Evolutionary conservation across 2,113 vertebrate genomes (phyloP), one percentile per base, ranked within the genome.

Genomic region (Spilogale gracilis): DNA sequence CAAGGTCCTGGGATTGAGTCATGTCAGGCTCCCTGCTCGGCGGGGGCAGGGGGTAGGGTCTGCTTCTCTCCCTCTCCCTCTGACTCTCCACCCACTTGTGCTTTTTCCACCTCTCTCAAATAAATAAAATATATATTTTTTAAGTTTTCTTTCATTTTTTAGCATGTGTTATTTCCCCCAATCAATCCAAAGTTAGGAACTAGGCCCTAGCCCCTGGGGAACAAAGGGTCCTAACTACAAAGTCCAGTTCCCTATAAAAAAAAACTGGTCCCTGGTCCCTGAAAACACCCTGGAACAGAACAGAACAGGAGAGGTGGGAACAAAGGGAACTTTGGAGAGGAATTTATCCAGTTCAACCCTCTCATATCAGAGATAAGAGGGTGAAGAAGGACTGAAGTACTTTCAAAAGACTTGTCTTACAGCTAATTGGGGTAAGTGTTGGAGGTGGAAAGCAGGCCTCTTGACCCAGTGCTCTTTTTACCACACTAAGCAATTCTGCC

Each of bases 401-500:
- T 89, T 92, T 63, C 25, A 93, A 91, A 56, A 95, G 73, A 89
- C 61, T n/a, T 65, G 32, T 61, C 61, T 74, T 90, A 79, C 8
- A 73, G 10, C 71, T 95, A 73, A 67, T 78, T 85, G 60, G 61
- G 45, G 30, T 27, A 78, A 86, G 71, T 81, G 21, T n/a, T 76
- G 45, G 30, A 73, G 78, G 21, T 95, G 54, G 78, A 85, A 71
- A 88, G 12, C 1, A 25, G 58, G n/a, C 74, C 81, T 87, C 54
- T 45, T 94, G 74, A 96, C 63, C 6, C 13, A 89, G 23, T 38
- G 58, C 91, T 94, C 52, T 94, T 95, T 85, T 12, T 61, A 89
- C 67, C 32, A 67, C n/a, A 92, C 65, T 79, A 80, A 93, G 17
- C 67, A 89, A 82, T 86, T 94, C 67, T 92, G n/a, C 67, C 69